Evolutionary conservation across 2,797 vertebrate genomes (phyloP), one percentile per base, ranked within the genome.

Genomic region (Tympanoctomys barrerae): DNA sequence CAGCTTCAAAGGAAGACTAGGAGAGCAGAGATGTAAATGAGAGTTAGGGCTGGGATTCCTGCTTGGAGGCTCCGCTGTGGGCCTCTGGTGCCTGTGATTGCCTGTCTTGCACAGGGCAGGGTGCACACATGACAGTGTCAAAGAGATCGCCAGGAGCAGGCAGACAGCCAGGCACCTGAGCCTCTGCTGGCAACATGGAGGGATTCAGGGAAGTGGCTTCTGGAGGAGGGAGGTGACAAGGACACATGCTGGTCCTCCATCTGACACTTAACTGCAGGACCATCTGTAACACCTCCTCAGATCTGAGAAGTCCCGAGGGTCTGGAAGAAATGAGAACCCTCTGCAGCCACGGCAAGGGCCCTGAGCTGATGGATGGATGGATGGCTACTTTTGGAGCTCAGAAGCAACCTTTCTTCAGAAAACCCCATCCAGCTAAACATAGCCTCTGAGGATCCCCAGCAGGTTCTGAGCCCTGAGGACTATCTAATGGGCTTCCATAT

Each of bases 241-340:
- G 57, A 94, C 8, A 0, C 97, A 83, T 13, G 96, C 97, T 96
- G 97, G 16, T 19, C 95, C 46, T 14, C 97, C 97, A 97, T 97
- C 97, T 97, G 97, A 95, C 96, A 57, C 80, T 84, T 91, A 95
- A 94, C 96, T 95, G 87, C 71, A 9, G 77, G 8, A 36, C 97
- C 97, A 97, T 97, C 97, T 97, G 97, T 61, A 94, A 77, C 84
- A 78, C 46, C 81, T 52, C 42, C 70, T 68, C 18, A 7, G 79
- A 90, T 57, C 39, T 0, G 7, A 26, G 83, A 94, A 68, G 87
- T 81, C 77, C 61, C 28, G 7, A 4, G 78, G 95, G 82, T 87
- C 77, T 54, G n/a, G 87, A 73, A 59, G 14, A 89, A 42, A 61
- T 0, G 14, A 66, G 14, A 90, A 42, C 33, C 52, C 66, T 68